phyloP scores from a whole-genome alignment of 2,113 vertebrate species.

The Cyprinus carpio region DNA sequence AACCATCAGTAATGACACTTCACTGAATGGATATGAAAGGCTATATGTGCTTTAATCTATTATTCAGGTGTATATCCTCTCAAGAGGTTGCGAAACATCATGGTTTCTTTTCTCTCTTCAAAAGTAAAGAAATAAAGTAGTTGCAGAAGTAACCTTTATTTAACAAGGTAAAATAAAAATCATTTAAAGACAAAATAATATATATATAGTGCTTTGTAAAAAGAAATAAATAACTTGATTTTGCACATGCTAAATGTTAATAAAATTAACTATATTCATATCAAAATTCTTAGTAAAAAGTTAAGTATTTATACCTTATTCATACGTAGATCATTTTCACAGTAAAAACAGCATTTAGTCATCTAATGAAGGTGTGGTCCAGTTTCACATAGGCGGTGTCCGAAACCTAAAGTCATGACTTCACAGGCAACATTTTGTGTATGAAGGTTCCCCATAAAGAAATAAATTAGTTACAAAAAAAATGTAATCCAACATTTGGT shows the following conservation, averaged over 20 bases:
- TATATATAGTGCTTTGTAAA: not conserved
- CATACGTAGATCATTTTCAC: too few species aligned
- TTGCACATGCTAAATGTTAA: too few species aligned
- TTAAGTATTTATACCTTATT: not conserved
- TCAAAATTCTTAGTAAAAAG: not conserved
- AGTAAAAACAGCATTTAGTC: not conserved
- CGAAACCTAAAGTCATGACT: not conserved
- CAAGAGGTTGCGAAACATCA: not conserved
- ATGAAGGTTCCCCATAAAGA: not conserved
- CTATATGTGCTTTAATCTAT: conserved; percentile 19
- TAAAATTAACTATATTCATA: not conserved
- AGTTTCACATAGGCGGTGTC: not conserved
- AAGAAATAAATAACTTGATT: too few species aligned
- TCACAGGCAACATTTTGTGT: not conserved
- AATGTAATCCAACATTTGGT: too few species aligned
- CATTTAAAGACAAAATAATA: not conserved
- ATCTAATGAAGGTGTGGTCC: not conserved
- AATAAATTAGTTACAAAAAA: too few species aligned
- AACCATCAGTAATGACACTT: not conserved
- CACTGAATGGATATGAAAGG: conserved; percentile 23
- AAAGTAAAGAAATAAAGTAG: not conserved
- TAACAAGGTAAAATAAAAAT: not conserved
- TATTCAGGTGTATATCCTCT: not conserved
- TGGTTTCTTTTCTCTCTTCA: not conserved
- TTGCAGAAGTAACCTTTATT: not conserved